phyloP scores from a whole-genome alignment of 2,797 vertebrate genomes.

The Borostomias antarcticus region DNA sequence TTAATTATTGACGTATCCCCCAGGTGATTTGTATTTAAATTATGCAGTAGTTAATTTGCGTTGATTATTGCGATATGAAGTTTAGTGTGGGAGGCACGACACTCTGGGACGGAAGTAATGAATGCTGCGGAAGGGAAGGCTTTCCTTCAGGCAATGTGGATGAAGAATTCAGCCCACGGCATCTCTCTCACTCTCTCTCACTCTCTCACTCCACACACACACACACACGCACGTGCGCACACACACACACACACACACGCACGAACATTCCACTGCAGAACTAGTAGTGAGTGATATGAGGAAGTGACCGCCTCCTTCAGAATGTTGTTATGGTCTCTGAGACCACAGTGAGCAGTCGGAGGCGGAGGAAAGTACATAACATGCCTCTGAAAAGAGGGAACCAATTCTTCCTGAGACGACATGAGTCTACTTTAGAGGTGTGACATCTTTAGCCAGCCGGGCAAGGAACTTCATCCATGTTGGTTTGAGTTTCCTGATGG shows the following conservation, averaged over 20 bases:
- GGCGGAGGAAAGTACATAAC: not conserved
- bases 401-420: not conserved
- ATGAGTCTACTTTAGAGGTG: no score
- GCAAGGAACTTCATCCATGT: no score
- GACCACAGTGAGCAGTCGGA: not conserved
- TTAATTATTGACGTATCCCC: constrained; percentile 94
- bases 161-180: not conserved
- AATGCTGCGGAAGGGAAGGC: constrained; percentile 39
- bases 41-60: constrained; percentile 94
- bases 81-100: constrained; percentile 35
- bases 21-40: constrained; percentile 87
- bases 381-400: not conserved
- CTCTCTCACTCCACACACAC: constrained; percentile 5
- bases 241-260: not conserved
- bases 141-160: constrained; percentile 32
- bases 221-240: constrained; percentile 11
- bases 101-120: constrained; percentile 39
- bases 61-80: constrained; percentile 87
- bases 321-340: constrained; percentile 10
- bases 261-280: constrained; percentile 16
- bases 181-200: not conserved
- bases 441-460: no score
- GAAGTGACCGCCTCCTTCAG: constrained; percentile 20
- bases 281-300: constrained; percentile 25
- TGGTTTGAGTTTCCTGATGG: no score